Base-by-base conservation (phyloP, 2,113 vertebrate species). In the Sceloporus tristichus region DNA sequence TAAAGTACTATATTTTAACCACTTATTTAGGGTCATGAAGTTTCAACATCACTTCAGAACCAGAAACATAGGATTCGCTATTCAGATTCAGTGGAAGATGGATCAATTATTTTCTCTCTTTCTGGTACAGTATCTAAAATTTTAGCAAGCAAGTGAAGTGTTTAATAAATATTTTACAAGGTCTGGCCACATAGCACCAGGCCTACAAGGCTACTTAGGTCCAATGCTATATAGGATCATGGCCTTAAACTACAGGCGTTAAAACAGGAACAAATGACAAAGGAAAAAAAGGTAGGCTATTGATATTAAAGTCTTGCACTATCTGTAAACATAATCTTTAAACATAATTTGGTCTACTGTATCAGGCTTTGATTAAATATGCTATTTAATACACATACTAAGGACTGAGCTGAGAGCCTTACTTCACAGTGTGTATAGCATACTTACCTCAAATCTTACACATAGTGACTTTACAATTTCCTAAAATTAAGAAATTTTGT, bases 71-170 rank as follows among this genome's bases (percentile, higher is more conserved):
- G 97, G 76, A 88, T 99, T 93, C 96, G 98, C 23, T 97, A 97
- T 68, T 99, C 99, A 87, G 96, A 98, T 90, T 94, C 96, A 6
- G 96, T 99, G 29, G 95, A 98, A 94, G 80, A 79, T 13, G 98
- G 97, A 92, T 94, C 97, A 0, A 94, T 99, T 82, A 98, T 99
- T 93, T 99, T 98, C 89, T 97, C 98, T 87, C 91, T 97, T 82
- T 98, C 98, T 95, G 98, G 98, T 98, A 97, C 29, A 76, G 89
- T 93, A 86, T 38, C 88, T 90, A n/a, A 29, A 92, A 79, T 84
- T 62, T 21, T 23, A 21, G 21, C 9, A 27, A 48, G 68, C 9
- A 27, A 83, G 19, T 89, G 79, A 80, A 79, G 0, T 29, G 88
- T 89, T 84, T 73, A 84, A 59, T 1, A 91, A 88, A 3, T 18